Conservation (phyloP, 1,140 invertebrate genomes). For the Bombus haemorrhoidalis region DNA sequence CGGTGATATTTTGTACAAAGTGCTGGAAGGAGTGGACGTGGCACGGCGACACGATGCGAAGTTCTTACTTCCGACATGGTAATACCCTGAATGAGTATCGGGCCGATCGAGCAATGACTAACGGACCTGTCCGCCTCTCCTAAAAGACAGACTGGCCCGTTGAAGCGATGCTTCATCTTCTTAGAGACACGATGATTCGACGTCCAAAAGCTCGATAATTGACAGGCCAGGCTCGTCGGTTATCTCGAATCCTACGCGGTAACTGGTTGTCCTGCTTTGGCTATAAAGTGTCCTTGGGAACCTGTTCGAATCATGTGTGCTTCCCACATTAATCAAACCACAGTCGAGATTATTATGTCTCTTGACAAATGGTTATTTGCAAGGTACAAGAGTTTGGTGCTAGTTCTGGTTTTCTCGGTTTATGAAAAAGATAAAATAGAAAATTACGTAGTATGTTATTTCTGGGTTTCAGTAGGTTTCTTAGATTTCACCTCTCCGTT, state of each 20-base stretch:
- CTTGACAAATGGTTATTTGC: neutral
- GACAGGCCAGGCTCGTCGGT: slow-evolving; percentile 59
- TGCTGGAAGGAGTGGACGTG: neutral
- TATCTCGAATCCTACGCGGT: slow-evolving; percentile 44
- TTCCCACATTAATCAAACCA: neutral
- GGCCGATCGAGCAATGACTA: slow-evolving; percentile 58
- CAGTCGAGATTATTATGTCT: neutral
- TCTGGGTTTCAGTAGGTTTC: no score
- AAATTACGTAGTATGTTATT: neutral
- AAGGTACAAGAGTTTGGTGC: neutral
- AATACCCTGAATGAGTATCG: slow-evolving; percentile 46
- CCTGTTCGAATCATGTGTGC: neutral
- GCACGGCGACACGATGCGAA: slow-evolving; percentile 23
- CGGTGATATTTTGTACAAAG: slow-evolving; percentile 31
- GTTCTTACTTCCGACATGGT: slow-evolving; percentile 60
- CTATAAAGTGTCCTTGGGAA: slow-evolving; percentile 43
- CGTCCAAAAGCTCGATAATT: slow-evolving; percentile 71
- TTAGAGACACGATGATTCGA: slow-evolving; percentile 59
- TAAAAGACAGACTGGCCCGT: slow-evolving; percentile 61
- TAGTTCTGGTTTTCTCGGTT: neutral
- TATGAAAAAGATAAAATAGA: neutral
- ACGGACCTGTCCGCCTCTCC: slow-evolving; percentile 67
- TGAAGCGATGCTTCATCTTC: slow-evolving; percentile 76
- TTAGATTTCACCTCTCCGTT: no score
- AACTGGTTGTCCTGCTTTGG: slow-evolving; percentile 30